phyloP scores from a whole-genome alignment of 2,113 vertebrate genomes.

The Abramis brama region DNA sequence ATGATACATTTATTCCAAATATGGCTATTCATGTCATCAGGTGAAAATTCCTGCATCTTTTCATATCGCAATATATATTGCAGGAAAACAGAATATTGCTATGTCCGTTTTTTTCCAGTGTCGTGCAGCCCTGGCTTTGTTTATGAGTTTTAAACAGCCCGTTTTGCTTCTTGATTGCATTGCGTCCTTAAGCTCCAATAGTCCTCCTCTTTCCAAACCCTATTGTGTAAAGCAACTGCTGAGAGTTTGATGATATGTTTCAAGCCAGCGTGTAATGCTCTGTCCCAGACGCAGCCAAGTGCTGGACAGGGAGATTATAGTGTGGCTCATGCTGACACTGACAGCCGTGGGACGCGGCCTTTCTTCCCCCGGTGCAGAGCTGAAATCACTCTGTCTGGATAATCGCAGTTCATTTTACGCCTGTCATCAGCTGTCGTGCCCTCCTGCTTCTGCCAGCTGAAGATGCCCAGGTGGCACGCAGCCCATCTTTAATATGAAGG shows the following conservation, averaged over 20 bases:
- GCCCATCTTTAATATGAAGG: slow-evolving; percentile 45
- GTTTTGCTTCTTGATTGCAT: neutral
- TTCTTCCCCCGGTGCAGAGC: neutral
- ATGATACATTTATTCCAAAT: too few relatives aligned
- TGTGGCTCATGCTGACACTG: slow-evolving; percentile 9
- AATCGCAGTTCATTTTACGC: slow-evolving; percentile 31
- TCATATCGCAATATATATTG: neutral
- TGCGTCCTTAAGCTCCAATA: neutral
- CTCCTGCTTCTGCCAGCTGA: slow-evolving; percentile 21
- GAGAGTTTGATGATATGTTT: slow-evolving; percentile 42
- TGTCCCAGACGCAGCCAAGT: slow-evolving; percentile 16
- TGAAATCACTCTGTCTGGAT: slow-evolving; percentile 13
- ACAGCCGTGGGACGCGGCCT: neutral
- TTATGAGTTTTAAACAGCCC: neutral
- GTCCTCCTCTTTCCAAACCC: neutral
- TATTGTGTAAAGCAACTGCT: slow-evolving; percentile 18
- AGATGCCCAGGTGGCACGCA: slow-evolving; percentile 60
- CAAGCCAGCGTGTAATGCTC: slow-evolving; percentile 31
- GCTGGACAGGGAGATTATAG: slow-evolving; percentile 33
- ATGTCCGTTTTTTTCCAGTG: too few relatives aligned
- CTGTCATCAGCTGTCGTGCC: neutral
- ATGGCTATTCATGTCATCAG: neutral
- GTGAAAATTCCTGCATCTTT: neutral
- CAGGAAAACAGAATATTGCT: too few relatives aligned
- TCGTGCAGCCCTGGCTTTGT: neutral